Evolutionary conservation across 2,797 vertebrate species (phyloP).

Genomic region (Loriculus beryllinus): DNA sequence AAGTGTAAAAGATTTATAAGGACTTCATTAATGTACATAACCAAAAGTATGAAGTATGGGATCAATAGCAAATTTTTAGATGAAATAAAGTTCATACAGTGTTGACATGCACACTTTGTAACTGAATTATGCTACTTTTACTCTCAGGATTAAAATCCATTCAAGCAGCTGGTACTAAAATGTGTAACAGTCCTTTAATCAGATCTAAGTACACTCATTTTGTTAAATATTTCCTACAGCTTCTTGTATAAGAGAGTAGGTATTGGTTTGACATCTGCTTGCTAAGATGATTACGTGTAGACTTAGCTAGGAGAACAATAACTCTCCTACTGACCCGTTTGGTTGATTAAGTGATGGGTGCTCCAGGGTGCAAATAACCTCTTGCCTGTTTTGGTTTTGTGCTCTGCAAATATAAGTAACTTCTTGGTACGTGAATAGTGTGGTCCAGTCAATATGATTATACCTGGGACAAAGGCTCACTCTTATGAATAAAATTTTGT

Average conservation of each 20-base stretch:
- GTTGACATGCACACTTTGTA: neutral
- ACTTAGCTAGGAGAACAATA: neutral
- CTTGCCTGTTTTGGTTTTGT: neutral
- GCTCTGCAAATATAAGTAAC: neutral
- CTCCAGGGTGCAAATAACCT: neutral
- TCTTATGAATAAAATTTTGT: neutral
- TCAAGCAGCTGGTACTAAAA: neutral
- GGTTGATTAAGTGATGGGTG: neutral
- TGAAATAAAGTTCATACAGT: neutral
- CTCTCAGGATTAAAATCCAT: neutral
- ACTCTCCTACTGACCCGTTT: neutral
- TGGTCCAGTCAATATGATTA: neutral
- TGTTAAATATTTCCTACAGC: neutral
- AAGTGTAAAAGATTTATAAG: conserved; percentile 42
- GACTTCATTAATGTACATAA: conserved; percentile 20
- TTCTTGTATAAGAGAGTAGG: neutral
- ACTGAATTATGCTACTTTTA: neutral
- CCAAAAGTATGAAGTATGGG: neutral
- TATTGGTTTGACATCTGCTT: neutral
- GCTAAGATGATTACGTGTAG: neutral
- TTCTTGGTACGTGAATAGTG: neutral
- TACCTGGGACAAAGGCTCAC: neutral
- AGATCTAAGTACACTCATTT: neutral
- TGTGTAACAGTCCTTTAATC: neutral
- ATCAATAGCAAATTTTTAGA: neutral